phyloP scores from a whole-genome alignment of 2,113 vertebrate genomes.

The Zeus faber region DNA sequence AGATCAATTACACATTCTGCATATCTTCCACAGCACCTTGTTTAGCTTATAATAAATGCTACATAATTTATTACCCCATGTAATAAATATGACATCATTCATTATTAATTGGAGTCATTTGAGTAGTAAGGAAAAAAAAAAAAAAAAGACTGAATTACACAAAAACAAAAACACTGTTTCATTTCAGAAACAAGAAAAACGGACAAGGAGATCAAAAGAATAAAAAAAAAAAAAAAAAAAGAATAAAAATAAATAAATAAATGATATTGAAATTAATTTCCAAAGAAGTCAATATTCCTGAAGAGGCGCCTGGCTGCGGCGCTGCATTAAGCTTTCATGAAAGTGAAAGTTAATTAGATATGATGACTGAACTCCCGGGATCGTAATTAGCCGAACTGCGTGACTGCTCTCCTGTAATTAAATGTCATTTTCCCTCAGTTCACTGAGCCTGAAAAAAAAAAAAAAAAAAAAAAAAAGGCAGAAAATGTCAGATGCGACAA shows the following conservation, averaged over 20 bases:
- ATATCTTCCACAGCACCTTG: too few species aligned
- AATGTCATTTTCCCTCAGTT: constrained; percentile 87
- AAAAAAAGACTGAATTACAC: too few species aligned
- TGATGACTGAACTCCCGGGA: constrained; percentile 89
- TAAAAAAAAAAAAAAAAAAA: too few species aligned
- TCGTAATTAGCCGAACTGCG: constrained; percentile 86
- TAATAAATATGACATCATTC: too few species aligned
- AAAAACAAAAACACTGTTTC: too few species aligned
- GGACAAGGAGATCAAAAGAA: too few species aligned
- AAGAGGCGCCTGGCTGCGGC: constrained; percentile 61
- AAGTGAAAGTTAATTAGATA: constrained; percentile 92
- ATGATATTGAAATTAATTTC: constrained; percentile 6
- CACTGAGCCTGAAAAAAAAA: constrained; percentile 75
- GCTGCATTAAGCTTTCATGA: constrained; percentile 87
- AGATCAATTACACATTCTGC: constrained; percentile 45
- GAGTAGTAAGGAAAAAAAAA: too few species aligned
- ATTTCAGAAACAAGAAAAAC: too few species aligned
- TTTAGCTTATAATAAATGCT: too few species aligned
- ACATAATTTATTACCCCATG: too few species aligned
- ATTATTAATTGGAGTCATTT: too few species aligned
- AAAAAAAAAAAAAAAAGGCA: neutral
- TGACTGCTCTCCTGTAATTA: constrained; percentile 90
- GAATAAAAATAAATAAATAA: too few species aligned
- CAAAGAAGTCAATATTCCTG: constrained; percentile 61
- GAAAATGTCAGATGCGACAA: constrained; percentile 63